These are phyloP conservation scores for Gerosis bhagava DNA, from an alignment of 2,888 invertebrate genomes.

Conservation along the genomic window DNA sequence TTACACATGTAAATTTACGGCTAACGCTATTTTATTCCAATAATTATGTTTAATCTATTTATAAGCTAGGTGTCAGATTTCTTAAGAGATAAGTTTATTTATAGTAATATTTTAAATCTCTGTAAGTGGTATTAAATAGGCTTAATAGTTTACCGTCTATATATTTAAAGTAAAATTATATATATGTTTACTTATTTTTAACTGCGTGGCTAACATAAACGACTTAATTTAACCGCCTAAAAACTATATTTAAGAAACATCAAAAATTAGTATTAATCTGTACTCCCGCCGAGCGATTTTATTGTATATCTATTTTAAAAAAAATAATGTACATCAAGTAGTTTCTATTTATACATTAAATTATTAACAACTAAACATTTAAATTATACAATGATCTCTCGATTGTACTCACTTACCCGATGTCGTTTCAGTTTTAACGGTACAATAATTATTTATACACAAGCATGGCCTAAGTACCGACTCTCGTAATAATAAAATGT, in stretches of 20 bases:
- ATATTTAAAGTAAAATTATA: constrained; percentile 8
- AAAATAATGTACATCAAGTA: constrained; percentile 61
- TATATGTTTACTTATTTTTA: constrained; percentile 27
- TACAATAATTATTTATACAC: constrained; percentile 53
- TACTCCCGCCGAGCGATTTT: constrained; percentile 11
- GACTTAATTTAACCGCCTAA: constrained; percentile 65
- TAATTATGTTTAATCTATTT: constrained; percentile 21
- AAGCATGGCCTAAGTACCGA: constrained; percentile 60
- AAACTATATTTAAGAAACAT: constrained; percentile 44
- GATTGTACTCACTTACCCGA: constrained; percentile 69
- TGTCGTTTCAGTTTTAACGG: constrained; percentile 54
- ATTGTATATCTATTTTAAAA: constrained; percentile 41
- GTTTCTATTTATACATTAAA: constrained; percentile 65
- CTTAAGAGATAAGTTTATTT: constrained; percentile 24
- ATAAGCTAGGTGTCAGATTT: constrained; percentile 22
- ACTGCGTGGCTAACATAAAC: constrained; percentile 20
- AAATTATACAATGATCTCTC: constrained; percentile 58
- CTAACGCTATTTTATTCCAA: constrained; percentile 21
- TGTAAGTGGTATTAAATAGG: constrained; percentile 15
- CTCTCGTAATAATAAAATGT: constrained; percentile 64
- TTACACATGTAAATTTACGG: constrained; percentile 23
- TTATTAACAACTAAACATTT: constrained; percentile 58
- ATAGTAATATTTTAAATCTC: constrained; percentile 10
- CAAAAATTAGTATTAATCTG: constrained; percentile 37
- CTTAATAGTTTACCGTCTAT: constrained; percentile 12